Evolutionary conservation across 2,113 vertebrate genomes (phyloP).

Genomic region (Arenaria interpres): DNA sequence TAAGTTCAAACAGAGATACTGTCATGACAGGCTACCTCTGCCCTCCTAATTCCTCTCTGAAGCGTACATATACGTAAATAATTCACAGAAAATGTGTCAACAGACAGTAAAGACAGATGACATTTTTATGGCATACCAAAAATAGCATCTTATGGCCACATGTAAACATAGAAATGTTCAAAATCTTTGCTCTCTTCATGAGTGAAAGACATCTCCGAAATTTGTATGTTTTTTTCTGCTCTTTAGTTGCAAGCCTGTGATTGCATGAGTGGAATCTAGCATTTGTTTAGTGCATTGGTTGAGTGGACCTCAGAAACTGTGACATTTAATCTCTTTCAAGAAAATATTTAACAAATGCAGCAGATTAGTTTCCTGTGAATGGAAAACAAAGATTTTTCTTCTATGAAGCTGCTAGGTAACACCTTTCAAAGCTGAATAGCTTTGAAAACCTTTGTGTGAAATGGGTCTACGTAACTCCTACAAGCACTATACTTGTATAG

Average conservation of each 20-base stretch:
- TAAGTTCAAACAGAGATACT: not conserved
- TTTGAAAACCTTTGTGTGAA: not conserved
- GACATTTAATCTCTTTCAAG: not conserved
- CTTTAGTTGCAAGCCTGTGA: not conserved
- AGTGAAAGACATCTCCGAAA: not conserved
- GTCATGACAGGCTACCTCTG: not conserved
- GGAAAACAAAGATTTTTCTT: not conserved
- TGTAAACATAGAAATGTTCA: not conserved
- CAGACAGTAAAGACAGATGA: not conserved
- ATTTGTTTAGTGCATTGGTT: not conserved
- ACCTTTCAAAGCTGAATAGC: not conserved
- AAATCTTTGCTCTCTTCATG: not conserved
- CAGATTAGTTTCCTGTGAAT: not conserved
- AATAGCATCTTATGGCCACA: not conserved
- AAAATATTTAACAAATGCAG: constrained; percentile 14
- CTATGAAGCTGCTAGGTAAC: not conserved
- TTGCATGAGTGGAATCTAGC: not conserved
- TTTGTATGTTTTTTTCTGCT: not conserved
- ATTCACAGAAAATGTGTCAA: not conserved
- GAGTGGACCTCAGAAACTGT: not conserved
- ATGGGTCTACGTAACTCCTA: not conserved
- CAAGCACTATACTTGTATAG: not conserved
- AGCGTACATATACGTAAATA: not conserved
- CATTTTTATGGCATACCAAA: not conserved
- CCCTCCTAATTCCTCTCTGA: not conserved